Percentiles rank a stretch among this genome's conserved stretches.
Conservation (phyloP, 2,888 invertebrate species). For the Argyresthia albistria region DNA sequence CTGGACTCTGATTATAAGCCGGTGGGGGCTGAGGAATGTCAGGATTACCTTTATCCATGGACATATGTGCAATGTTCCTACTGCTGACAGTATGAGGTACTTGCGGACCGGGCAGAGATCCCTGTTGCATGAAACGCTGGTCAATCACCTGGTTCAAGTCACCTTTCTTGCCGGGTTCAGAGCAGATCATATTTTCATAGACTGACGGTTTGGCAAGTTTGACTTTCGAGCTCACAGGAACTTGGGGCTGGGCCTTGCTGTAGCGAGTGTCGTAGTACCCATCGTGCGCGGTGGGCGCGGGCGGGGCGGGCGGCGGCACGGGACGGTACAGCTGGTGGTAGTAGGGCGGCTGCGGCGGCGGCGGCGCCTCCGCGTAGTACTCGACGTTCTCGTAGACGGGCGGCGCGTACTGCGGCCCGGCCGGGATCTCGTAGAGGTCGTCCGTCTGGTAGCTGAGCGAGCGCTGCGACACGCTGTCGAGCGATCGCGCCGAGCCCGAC, state of each 20-base stretch:
- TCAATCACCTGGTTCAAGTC: slow-evolving; percentile 40
- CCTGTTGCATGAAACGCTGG: slow-evolving; percentile 52
- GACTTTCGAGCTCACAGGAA: slow-evolving; percentile 72
- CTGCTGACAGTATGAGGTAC: slow-evolving; percentile 45
- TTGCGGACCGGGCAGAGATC: slow-evolving; percentile 55
- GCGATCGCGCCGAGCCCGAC: slow-evolving; percentile 72
- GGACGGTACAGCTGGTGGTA: slow-evolving; percentile 69
- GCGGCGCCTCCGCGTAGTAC: slow-evolving; percentile 77
- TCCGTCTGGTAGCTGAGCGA: slow-evolving; percentile 65
- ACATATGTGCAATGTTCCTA: slow-evolving; percentile 37
- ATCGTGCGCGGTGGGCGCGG: slow-evolving; percentile 49
- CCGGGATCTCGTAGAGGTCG: slow-evolving; percentile 59
- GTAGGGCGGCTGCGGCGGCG: slow-evolving; percentile 74
- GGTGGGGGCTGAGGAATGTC: slow-evolving; percentile 68
- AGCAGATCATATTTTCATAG: slow-evolving; percentile 66
- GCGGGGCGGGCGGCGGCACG: slow-evolving; percentile 66
- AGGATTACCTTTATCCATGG: slow-evolving; percentile 42
- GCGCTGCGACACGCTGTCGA: slow-evolving; percentile 74
- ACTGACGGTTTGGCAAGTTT: slow-evolving; percentile 45
- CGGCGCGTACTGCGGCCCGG: slow-evolving; percentile 39
- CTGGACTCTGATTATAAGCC: slow-evolving; percentile 39
- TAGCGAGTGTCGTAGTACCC: slow-evolving; percentile 70
- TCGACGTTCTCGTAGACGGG: slow-evolving; percentile 87
- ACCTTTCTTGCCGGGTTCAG: slow-evolving; percentile 51
- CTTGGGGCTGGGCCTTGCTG: slow-evolving; percentile 87